These are phyloP conservation scores for Caradrina clavipalpis DNA, from an alignment of 2,888 invertebrate species.

Conservation along the genomic window DNA sequence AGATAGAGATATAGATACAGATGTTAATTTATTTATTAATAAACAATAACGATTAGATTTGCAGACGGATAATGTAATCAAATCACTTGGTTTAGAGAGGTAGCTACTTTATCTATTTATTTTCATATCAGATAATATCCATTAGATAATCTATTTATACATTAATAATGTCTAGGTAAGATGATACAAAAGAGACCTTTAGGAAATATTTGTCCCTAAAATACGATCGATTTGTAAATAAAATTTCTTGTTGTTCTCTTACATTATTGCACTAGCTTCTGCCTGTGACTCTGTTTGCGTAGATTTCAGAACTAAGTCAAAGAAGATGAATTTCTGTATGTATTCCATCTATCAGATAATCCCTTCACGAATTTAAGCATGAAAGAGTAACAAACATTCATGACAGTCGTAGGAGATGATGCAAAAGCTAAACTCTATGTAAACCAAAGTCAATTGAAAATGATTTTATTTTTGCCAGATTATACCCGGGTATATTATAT, in stretches of 20 bases:
- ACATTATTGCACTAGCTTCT: too few species aligned
- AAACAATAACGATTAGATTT: conserved; percentile 36
- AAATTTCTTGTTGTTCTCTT: neutral
- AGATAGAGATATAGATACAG: neutral
- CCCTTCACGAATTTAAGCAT: too few species aligned
- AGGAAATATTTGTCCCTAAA: neutral
- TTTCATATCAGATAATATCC: conserved; percentile 2
- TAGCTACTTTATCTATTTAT: conserved; percentile 24
- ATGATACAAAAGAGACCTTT: conserved; percentile 2
- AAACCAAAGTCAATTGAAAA: too few species aligned
- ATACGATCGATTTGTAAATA: neutral
- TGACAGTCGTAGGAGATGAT: too few species aligned
- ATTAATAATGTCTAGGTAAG: neutral
- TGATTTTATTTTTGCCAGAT: too few species aligned
- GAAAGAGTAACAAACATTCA: too few species aligned
- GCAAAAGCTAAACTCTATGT: too few species aligned
- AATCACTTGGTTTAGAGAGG: conserved; percentile 17
- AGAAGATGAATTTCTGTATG: too few species aligned
- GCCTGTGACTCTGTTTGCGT: too few species aligned
- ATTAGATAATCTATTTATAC: conserved; percentile 23
- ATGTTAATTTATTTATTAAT: conserved; percentile 19
- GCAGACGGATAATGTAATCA: conserved; percentile 32
- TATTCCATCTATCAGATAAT: too few species aligned
- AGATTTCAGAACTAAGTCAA: too few species aligned
- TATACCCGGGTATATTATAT: too few species aligned